Base-by-base conservation (phyloP, 2,888 invertebrate species). In the Eudasyphora cyanicolor region DNA sequence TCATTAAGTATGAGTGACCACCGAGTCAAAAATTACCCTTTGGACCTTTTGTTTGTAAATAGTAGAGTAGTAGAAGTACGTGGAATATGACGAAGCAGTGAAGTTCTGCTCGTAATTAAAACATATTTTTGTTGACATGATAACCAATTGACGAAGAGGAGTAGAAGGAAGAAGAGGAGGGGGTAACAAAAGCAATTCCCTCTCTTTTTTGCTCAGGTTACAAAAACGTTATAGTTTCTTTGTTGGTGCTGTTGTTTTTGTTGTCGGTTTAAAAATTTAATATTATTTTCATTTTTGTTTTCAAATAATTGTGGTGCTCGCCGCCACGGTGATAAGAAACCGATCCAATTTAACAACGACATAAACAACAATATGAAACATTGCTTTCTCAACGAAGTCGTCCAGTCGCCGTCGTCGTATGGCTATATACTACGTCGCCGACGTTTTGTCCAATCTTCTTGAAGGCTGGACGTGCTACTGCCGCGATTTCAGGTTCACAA, bases 381-480 rank as follows among this genome's bases (percentile, higher is more conserved):
- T 27, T 24, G 27, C 49, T 45, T 45, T 49, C 29, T 57, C 21
- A 19, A 57, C 57, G 57, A 12, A 24, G 5, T 27, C 27, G 27
- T 51, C 51, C 17, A 35, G n/a, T n/a, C n/a, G 6, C 54, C 1
- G 54, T 19, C 19, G 54, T 54, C n/a, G n/a, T n/a, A n/a, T n/a
- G n/a, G n/a, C n/a, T n/a, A n/a, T n/a, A 19, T 54, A 54, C 54
- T 38, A n/a, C 45, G 19, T 29, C 51, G 71, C 75, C 71, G 80
- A 57, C 77, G 78, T 81, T n/a, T n/a, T 69, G 76, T 49, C 75
- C 78, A 76, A 81, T 84, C 67, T n/a, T n/a, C n/a, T 84, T 79
- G 17, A 81, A 81, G 71, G 78, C 60, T 69, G 73, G 73, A 73
- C 10, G 51, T 51, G 29, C 32, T 70, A 21, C 10, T 42, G 64